Percentiles rank a stretch among this genome's conserved stretches.
phyloP scores from a whole-genome alignment of 2,888 invertebrate species.

The Subacronicta megacephala region DNA sequence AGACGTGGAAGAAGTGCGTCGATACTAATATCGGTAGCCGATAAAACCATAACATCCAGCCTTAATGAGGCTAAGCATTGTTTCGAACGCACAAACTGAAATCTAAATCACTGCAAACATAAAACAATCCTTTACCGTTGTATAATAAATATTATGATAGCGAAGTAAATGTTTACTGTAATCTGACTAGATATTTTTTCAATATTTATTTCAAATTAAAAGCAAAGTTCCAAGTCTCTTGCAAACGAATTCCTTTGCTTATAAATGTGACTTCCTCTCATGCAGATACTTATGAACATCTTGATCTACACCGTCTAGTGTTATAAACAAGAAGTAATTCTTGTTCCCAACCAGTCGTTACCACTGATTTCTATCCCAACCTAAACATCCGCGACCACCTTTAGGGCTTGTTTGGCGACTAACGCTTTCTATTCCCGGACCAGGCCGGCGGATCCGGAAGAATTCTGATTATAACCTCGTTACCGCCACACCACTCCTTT shows the following conservation, averaged over 20 bases:
- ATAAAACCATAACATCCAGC: not conserved
- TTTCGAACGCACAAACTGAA: constrained; percentile 1
- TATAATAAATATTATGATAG: constrained; percentile 10
- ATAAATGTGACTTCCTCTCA: constrained; percentile 44
- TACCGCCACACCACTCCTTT: constrained; percentile 71
- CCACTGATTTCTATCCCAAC: constrained; percentile 75
- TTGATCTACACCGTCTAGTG: constrained; percentile 40
- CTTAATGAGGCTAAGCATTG: constrained; percentile 1
- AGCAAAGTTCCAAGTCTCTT: too few species aligned
- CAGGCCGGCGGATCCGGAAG: constrained; percentile 73
- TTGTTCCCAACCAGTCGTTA: constrained; percentile 68
- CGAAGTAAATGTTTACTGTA: constrained; percentile 13
- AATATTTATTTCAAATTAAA: too few species aligned
- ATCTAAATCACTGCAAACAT: constrained; percentile 5
- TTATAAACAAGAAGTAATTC: constrained; percentile 67
- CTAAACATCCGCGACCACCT: constrained; percentile 75
- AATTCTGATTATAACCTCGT: constrained; percentile 79
- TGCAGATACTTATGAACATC: constrained; percentile 29
- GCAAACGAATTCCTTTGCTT: constrained; percentile 17
- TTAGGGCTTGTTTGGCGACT: constrained; percentile 71
- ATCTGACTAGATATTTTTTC: constrained; percentile 5
- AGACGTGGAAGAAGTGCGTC: constrained; percentile 2
- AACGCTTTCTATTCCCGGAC: constrained; percentile 77
- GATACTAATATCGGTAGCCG: not conserved
- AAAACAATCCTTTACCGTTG: constrained; percentile 5